Evolutionary conservation across 2,113 vertebrate species (phyloP).

Genomic region (Hirundichthys speculiger): DNA sequence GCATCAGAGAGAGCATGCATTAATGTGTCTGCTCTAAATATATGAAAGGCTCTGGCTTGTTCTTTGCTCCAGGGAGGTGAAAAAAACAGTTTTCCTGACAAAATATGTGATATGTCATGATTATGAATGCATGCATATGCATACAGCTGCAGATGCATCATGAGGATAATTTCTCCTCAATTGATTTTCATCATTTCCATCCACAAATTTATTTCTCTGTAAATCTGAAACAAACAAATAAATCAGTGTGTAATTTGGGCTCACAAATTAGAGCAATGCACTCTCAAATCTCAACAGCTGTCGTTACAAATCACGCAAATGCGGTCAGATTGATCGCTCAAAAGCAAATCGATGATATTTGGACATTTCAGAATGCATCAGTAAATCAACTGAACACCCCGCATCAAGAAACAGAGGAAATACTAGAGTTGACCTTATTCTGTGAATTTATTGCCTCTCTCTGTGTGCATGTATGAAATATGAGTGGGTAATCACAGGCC

Average conservation of each 20-base stretch:
- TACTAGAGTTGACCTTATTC: conserved; percentile 53
- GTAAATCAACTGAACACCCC: conserved; percentile 55
- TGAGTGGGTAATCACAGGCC: conserved; percentile 70
- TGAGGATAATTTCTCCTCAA: conserved; percentile 35
- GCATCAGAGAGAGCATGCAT: conserved; percentile 12
- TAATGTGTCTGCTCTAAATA: conserved; percentile 40
- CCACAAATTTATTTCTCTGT: conserved; percentile 53
- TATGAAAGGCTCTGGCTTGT: conserved; percentile 42
- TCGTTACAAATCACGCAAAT: not conserved
- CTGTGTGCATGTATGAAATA: conserved; percentile 61
- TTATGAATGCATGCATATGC: conserved; percentile 20
- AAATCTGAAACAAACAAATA: conserved; percentile 50
- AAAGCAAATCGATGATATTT: conserved; percentile 60
- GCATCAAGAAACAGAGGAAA: conserved; percentile 59
- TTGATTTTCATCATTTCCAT: conserved; percentile 35
- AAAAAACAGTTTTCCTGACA: conserved; percentile 37
- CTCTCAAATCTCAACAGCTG: conserved; percentile 8
- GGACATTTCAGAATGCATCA: conserved; percentile 47
- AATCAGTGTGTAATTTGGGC: not conserved
- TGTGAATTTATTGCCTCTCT: conserved; percentile 58
- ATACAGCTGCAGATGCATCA: too few species aligned
- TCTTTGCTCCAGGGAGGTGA: conserved; percentile 37
- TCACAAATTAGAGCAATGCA: conserved; percentile 8
- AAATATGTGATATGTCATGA: conserved; percentile 20
- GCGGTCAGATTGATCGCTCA: conserved; percentile 46